Evolutionary conservation across 2,797 vertebrate genomes (phyloP).

Genomic region (Poecilia velifera): DNA sequence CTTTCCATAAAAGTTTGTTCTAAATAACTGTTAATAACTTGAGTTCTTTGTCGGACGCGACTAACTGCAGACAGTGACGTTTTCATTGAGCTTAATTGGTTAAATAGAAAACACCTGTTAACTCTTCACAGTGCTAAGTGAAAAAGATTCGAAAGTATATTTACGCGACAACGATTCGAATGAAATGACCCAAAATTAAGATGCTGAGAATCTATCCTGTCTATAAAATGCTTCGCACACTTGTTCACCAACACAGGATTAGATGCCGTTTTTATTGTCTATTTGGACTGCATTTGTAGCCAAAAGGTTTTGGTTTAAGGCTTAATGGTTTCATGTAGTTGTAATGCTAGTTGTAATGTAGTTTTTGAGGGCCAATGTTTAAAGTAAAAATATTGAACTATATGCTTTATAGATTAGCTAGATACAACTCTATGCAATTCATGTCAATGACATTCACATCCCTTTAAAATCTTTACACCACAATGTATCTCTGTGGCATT

Average conservation of each 20-base stretch:
- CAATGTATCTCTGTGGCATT: neutral
- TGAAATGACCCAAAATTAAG: neutral
- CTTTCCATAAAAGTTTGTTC: neutral
- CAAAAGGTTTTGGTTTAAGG: neutral
- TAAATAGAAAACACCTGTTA: neutral
- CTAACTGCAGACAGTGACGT: neutral
- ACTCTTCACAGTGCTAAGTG: neutral
- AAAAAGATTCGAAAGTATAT: neutral
- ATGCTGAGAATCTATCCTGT: neutral
- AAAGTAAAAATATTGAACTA: conserved; percentile 1
- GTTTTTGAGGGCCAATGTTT: neutral
- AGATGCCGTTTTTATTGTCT: neutral
- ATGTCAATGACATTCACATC: neutral
- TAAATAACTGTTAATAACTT: neutral
- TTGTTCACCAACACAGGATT: too few relatives aligned
- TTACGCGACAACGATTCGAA: too few relatives aligned
- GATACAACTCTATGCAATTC: neutral
- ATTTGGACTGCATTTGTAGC: neutral
- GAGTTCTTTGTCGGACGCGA: neutral
- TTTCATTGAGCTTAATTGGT: neutral
- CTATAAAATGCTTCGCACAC: neutral
- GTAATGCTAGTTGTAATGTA: neutral
- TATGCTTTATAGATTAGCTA: neutral
- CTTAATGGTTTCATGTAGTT: neutral
- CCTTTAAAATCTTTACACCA: neutral